Conservation (phyloP, 1,140 invertebrate genomes). For the Polypedilum pembai region DNA sequence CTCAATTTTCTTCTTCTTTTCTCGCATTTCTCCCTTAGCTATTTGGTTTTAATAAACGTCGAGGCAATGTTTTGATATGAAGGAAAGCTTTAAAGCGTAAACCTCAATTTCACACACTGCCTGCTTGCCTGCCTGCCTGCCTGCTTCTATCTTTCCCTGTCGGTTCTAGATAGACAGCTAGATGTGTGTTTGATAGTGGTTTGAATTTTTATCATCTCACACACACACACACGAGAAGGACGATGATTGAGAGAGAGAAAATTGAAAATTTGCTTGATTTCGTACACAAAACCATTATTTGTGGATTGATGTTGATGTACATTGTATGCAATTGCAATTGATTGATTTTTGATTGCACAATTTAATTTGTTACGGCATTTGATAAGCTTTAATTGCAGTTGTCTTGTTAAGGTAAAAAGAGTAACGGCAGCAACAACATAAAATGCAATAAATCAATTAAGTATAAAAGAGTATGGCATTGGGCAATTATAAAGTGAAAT, state of each 20-base stretch:
- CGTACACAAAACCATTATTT: background rate
- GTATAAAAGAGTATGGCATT: background rate
- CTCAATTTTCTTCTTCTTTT: background rate
- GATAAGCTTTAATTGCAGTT: no score
- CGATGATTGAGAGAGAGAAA: background rate
- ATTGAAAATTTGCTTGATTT: conserved; percentile 4
- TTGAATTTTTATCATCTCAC: no score
- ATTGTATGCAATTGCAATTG: background rate
- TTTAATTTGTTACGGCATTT: background rate
- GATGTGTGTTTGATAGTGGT: no score
- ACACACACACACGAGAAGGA: no score
- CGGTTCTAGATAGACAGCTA: no score
- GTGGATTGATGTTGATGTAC: background rate
- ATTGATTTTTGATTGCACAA: conserved; percentile 18
- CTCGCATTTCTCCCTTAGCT: background rate
- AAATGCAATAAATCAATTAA: conserved; percentile 10
- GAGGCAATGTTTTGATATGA: background rate
- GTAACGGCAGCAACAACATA: no score
- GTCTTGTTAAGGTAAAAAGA: no score
- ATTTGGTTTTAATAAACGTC: conserved; percentile 18
- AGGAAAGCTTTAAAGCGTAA: no score
- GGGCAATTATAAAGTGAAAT: conserved; percentile 6
- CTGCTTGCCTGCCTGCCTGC: no score
- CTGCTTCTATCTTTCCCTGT: no score
- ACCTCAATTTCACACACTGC: no score